A percentile compares a stretch with the other conserved stretches of the same genome.
phyloP scores from a whole-genome alignment of 2,888 invertebrate genomes.

The Polydesmus complanatus region DNA sequence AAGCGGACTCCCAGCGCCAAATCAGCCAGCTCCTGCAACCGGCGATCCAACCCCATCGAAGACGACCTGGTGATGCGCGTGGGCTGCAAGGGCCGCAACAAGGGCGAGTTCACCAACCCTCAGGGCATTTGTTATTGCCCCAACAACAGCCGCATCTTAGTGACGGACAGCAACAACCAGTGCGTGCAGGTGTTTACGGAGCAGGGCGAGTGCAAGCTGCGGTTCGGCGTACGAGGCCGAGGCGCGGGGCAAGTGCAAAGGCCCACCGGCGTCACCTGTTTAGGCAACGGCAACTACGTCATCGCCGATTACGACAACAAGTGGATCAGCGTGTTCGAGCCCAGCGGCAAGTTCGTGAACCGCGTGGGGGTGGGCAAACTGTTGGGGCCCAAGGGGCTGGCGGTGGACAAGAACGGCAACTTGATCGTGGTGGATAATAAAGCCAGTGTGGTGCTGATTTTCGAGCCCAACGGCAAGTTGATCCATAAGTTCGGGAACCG shows the following conservation, averaged over 20 bases:
- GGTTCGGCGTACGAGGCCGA: conserved; percentile 35
- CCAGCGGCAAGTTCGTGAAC: conserved; percentile 38
- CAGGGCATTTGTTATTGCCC: conserved; percentile 35
- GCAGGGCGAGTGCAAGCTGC: conserved; percentile 35
- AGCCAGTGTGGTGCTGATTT: conserved; percentile 36
- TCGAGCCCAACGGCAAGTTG: conserved; percentile 37
- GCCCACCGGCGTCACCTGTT: conserved; percentile 38
- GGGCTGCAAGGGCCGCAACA: conserved; percentile 36
- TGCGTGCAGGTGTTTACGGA: conserved; percentile 31
- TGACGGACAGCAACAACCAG: conserved; percentile 40
- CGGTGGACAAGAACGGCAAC: conserved; percentile 35
- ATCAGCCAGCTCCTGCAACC: conserved; percentile 31
- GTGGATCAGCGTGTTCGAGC: conserved; percentile 37
- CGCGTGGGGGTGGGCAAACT: conserved; percentile 37
- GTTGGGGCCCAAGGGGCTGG: conserved; percentile 39
- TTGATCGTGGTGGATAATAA: conserved; percentile 41
- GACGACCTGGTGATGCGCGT: conserved; percentile 38
- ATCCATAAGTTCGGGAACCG: conserved; percentile 35
- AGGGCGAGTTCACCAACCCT: conserved; percentile 41
- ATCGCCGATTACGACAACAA: conserved; percentile 42
- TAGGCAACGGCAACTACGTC: conserved; percentile 34
- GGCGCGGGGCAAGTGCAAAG: conserved; percentile 38
- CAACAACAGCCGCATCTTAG: conserved; percentile 32
- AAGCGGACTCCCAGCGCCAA: conserved; percentile 33
- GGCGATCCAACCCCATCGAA: conserved; percentile 33